phyloP scores from a whole-genome alignment of 2,888 invertebrate species.

The Hydrotaea cyrtoneurina region DNA sequence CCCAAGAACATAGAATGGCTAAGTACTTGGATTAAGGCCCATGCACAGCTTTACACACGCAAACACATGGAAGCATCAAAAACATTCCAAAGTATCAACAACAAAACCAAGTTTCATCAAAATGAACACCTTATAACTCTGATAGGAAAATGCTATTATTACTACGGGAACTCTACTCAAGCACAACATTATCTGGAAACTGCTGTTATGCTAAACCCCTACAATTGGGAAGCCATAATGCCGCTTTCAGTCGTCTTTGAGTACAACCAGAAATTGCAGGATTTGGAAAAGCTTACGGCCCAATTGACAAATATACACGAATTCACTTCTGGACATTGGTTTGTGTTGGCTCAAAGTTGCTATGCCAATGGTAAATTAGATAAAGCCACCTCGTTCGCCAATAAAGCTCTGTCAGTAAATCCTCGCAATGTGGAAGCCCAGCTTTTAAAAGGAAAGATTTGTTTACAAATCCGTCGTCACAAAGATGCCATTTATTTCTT shows the following conservation, averaged over 20 bases:
- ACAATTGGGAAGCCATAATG: constrained; percentile 84
- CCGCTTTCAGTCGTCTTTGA: constrained; percentile 84
- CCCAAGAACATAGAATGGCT: constrained; percentile 82
- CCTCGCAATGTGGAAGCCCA: constrained; percentile 87
- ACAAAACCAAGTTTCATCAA: constrained; percentile 84
- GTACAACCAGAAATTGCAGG: constrained; percentile 83
- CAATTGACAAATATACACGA: constrained; percentile 79
- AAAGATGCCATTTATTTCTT: constrained; percentile 76
- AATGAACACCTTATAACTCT: constrained; percentile 86
- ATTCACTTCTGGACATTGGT: constrained; percentile 87
- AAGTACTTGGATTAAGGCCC: constrained; percentile 84
- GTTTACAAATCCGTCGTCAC: constrained; percentile 74
- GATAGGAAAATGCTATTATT: constrained; percentile 88
- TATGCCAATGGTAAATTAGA: constrained; percentile 83
- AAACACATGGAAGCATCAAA: constrained; percentile 86
- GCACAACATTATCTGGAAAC: constrained; percentile 82
- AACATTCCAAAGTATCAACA: constrained; percentile 86
- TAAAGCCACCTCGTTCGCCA: constrained; percentile 87
- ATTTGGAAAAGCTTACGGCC: constrained; percentile 84
- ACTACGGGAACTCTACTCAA: constrained; percentile 86
- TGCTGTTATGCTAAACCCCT: constrained; percentile 82
- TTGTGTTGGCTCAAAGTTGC: constrained; percentile 88
- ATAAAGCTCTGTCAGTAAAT: constrained; percentile 86
- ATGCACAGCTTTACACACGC: constrained; percentile 84
- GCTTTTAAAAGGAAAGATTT: constrained; percentile 84